Base-by-base conservation (phyloP, 2,888 invertebrate genomes). In the Drosophila picticornis region DNA sequence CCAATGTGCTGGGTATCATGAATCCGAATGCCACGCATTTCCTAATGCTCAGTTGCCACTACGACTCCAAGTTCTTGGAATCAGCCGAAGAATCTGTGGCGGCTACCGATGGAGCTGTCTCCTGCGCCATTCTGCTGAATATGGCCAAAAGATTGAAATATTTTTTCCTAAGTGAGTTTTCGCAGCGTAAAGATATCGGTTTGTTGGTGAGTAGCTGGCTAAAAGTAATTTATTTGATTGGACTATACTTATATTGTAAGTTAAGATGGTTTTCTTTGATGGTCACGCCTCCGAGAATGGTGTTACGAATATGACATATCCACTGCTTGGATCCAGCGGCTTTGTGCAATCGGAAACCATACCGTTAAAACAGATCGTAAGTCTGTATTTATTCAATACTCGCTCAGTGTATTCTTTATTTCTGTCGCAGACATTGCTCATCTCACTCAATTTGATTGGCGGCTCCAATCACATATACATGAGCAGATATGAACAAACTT, bases 41-140 rank as follows among this genome's bases (percentile, higher is more conserved):
- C 86, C 91, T 97, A 46, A 94, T 95, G 4, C 90, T 97, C 11
- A 96, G 96, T 2, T 96, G 96, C 80, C 97, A 97, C 92, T 97
- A 96, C 84, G 97, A 97, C 85, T 96, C 96, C 29, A 97, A 97
- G 91, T 95, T 95, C 81, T 95, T 95, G 64, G 51, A 77, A 0
- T 64, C 82, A n/a, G 51, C 59, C 1, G 40, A 68, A 4, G 79
- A 90, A 90, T 93, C 91, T 71, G 72, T 92, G 9, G 94, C 91
- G 36, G 99, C 99, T 0, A 98, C 96, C 0, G 99, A 99, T 92
- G 99, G 98, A 0, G 99, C 98, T 0, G 98, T 99, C 1, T 98
- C 99, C 0, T 99, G 99, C 91, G 96, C 97, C 1, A 97, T 98
- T 96, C 94, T 98, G 94, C 94, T 98, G 6, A 96, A 97, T 92